Evolutionary conservation across 2,113 vertebrate species (phyloP), one percentile per base, ranked within the genome.

Genomic region (Carassius auratus): DNA sequence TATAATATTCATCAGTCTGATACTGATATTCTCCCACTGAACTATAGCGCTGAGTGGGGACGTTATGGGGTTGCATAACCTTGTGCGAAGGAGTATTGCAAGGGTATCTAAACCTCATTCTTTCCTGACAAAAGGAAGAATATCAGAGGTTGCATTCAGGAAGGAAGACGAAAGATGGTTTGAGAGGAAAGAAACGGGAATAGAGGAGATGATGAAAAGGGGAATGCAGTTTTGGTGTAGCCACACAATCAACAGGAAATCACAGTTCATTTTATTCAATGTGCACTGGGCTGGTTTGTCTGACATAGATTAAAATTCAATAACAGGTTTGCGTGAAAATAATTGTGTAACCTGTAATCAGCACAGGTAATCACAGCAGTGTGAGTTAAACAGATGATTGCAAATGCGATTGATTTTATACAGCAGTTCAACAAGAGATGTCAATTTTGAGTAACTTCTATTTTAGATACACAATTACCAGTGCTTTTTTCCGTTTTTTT

Each of bases 1-100:
- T 68, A 26, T 81, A 81, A 69, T 81, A 81, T 81, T 69, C 62
- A 68, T 69, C 45, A 52, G 80, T 30, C 57, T 81, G 78, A 64
- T 48, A 66, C 78, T 81, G 78, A 81, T 68, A 81, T 52, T 81
- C 62, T 50, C 9, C 26, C 62, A 52, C 79, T 66, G 62, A 68
- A 81, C 57, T 14, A 26, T 23, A 23, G 59, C 5, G n/a, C 42
- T 45, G 59, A 80, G n/a, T 55, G 50, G 30, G 52, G 50, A 36
- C 9, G 19, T 13, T 14, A 10, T 26, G 21, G n/a, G 59, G 12
- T 64, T 36, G 62, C 45, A 21, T 30, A 69, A 19, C 42, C 64
- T 69, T 55, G 10, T 68, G 64, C 5, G 17, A 81, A 68, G 8
- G 14, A 69, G 50, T 15, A 69, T 52, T 9, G 0, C 69, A 36